Evolutionary conservation across 2,113 vertebrate species (phyloP), one percentile per base, ranked within the genome.

Genomic region (Climacteris rufus): DNA sequence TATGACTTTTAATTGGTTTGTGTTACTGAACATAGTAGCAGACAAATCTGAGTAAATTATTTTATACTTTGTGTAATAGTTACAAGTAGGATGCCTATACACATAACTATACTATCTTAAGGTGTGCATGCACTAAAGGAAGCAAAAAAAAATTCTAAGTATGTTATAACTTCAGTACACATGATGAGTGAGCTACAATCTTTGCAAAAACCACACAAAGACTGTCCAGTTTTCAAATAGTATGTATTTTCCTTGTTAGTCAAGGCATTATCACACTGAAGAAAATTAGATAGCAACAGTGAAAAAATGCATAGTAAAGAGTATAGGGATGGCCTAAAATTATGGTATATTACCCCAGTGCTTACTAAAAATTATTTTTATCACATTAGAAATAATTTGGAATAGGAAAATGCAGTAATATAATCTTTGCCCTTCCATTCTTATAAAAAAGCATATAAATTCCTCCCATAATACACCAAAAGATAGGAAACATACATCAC

Each of bases 111-210:
- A 11, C 10, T 35, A 6, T 44, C 7, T 60, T 82, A 42, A 5
- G 3, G 3, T 18, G 3, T 59, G 27, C 0, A 0, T 49, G 40
- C 11, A 70, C 3, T 23, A n/a, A 85, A 42, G 14, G 10, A 70
- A 74, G 13, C 1, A 54, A 83, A 87, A 18, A 33, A n/a, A 25
- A 44, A 5, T 1, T 10, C 40, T 23, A 30, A 40, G 54, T 71
- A 31, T 33, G 1, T 8, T 59, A 37, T 8, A 39, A 18, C 16
- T 30, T 8, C 20, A 4, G 10, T 66, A 88, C 69, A 60, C n/a
- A 8, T 1, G 60, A 61, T 6, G 15, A 31, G 7, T 74, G 16
- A 61, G 17, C 60, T 59, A 31, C 24, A 7, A 37, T 19, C 11
- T 28, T 19, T 9, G 1, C 9, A 52, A 64, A 83, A 68, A 10